Evolutionary conservation across 2,113 vertebrate genomes (phyloP).

Genomic region (Rhynchomys soricoides): DNA sequence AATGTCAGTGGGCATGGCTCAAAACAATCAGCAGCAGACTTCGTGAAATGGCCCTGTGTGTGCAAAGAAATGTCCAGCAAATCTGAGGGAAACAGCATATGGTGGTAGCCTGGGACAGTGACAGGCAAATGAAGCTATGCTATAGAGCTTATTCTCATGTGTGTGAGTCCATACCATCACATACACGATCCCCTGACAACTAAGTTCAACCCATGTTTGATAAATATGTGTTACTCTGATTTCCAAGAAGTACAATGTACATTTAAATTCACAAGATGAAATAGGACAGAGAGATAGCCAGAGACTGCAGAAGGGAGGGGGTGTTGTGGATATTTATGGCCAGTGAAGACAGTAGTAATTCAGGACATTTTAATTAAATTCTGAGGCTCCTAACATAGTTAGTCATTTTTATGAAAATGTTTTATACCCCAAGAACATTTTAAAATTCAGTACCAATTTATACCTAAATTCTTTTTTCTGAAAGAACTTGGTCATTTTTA

Average conservation of each 20-base stretch:
- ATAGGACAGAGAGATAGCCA: neutral
- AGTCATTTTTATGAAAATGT: slow-evolving; percentile 39
- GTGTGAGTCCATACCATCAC: neutral
- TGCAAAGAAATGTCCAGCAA: neutral
- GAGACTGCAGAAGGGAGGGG: neutral
- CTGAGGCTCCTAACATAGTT: neutral
- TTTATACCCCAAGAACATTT: slow-evolving; percentile 43
- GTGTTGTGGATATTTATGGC: neutral
- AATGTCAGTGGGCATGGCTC: neutral
- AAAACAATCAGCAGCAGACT: neutral
- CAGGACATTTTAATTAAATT: slow-evolving; percentile 60
- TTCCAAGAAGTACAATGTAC: neutral
- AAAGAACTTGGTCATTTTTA: neutral
- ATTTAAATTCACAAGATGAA: slow-evolving; percentile 34
- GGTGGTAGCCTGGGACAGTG: rapidly evolving
- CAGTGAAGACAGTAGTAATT: slow-evolving; percentile 30
- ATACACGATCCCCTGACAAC: neutral
- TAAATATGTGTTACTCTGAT: neutral
- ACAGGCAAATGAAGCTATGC: neutral
- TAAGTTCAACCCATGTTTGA: neutral
- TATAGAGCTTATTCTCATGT: neutral
- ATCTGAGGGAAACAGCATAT: neutral
- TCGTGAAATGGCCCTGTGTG: neutral
- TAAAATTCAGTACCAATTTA: slow-evolving; percentile 6
- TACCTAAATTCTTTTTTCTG: neutral